Conservation (phyloP, 2,888 invertebrate species). For the Synergus gifuensis region DNA sequence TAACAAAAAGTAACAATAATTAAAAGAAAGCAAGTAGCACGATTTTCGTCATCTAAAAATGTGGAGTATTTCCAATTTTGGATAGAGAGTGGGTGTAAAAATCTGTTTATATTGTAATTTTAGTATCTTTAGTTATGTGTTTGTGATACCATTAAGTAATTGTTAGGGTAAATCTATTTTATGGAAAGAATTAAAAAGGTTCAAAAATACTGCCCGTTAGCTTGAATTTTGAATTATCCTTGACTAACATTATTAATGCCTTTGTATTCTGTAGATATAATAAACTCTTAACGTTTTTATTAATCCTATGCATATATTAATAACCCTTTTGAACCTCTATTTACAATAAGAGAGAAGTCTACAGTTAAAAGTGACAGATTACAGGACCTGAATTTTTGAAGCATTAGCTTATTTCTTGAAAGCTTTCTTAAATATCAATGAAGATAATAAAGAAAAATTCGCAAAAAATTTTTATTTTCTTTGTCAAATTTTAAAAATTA, state of each 20-base stretch:
- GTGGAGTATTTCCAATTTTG: not conserved
- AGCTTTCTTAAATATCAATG: too few relatives aligned
- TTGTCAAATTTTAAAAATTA: too few relatives aligned
- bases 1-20: constrained; percentile 15
- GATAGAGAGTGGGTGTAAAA: not conserved
- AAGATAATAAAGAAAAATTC: too few relatives aligned
- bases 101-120: constrained; percentile 3
- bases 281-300: constrained; percentile 73
- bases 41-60: not conserved
- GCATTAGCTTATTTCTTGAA: too few relatives aligned
- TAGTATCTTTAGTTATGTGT: not conserved
- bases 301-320: constrained; percentile 62
- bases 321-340: constrained; percentile 58
- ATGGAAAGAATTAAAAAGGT: not conserved
- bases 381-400: not conserved
- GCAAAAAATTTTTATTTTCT: too few relatives aligned
- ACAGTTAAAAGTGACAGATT: not conserved
- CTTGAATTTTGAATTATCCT: constrained; percentile 2
- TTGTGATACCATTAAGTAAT: not conserved
- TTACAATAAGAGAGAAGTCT: not conserved
- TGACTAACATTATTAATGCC: constrained; percentile 46
- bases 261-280: constrained; percentile 71
- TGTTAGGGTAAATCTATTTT: not conserved
- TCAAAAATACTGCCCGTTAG: constrained; percentile 18
- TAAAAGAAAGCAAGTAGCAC: not conserved